Conservation (phyloP, 2,888 invertebrate genomes). For the Drosophila incognita region DNA sequence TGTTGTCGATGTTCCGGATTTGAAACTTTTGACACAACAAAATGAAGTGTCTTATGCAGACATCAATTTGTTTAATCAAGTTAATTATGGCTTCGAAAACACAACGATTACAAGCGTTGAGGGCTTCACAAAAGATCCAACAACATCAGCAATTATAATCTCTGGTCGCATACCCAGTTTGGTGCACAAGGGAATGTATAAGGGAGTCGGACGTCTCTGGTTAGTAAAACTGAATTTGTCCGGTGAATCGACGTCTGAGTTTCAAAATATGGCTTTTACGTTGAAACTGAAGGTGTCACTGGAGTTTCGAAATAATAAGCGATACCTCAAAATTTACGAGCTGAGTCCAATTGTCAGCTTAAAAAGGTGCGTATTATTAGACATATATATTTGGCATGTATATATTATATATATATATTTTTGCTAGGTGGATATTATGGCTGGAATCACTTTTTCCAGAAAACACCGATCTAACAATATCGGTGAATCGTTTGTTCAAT, state of each 20-base stretch:
- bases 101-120: slow-evolving; percentile 52
- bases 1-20: slow-evolving; percentile 41
- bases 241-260: slow-evolving; percentile 47
- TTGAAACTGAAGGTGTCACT: slow-evolving; percentile 51
- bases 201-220: slow-evolving; percentile 20
- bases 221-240: slow-evolving; percentile 26
- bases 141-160: slow-evolving; percentile 46
- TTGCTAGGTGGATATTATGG: slow-evolving; percentile 53
- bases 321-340: slow-evolving; percentile 55
- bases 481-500: slow-evolving; percentile 56
- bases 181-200: slow-evolving; percentile 49
- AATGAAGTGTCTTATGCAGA: slow-evolving; percentile 14
- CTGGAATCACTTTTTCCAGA: slow-evolving; percentile 53
- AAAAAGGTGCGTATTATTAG: slow-evolving; percentile 45
- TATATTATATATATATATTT: no score
- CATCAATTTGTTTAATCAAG: slow-evolving; percentile 36
- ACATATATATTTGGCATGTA: neutral
- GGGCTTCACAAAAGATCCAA: slow-evolving; percentile 62
- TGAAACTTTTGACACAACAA: slow-evolving; percentile 4
- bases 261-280: slow-evolving; percentile 52
- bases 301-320: slow-evolving; percentile 57
- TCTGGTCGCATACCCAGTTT: slow-evolving; percentile 60
- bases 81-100: slow-evolving; percentile 62
- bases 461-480: slow-evolving; percentile 54
- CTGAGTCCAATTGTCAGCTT: slow-evolving; percentile 42